phyloP scores from a whole-genome alignment of 2,797 vertebrate genomes.

The Lithobates pipiens region DNA sequence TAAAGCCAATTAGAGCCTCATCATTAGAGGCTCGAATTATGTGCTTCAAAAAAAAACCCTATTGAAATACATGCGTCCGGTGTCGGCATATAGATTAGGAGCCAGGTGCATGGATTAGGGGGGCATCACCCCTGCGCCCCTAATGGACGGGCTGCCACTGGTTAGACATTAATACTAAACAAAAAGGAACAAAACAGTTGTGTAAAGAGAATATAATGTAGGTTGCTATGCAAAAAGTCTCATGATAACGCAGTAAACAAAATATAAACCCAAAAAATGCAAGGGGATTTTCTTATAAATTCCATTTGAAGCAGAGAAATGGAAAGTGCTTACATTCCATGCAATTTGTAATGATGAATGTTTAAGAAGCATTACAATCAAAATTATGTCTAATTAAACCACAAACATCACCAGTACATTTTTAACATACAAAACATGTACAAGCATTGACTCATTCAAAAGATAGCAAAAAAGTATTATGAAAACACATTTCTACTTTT shows the following conservation, averaged over 20 bases:
- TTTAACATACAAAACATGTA: slow-evolving; percentile 1
- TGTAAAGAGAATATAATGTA: too few species aligned
- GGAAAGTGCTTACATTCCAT: not conserved
- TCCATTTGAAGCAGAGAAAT: not conserved
- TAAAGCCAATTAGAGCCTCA: too few species aligned
- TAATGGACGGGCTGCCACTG: too few species aligned
- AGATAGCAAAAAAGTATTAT: not conserved
- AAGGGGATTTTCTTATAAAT: not conserved
- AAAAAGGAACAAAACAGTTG: too few species aligned
- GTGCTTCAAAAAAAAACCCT: too few species aligned
- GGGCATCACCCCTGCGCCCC: too few species aligned
- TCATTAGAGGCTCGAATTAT: too few species aligned
- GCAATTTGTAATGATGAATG: slow-evolving; percentile 2
- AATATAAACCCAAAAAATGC: not conserved
- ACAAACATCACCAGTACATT: not conserved
- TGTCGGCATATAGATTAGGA: too few species aligned
- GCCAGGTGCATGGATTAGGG: too few species aligned
- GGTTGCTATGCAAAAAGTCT: not conserved
- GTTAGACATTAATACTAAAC: too few species aligned
- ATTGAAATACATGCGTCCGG: too few species aligned
- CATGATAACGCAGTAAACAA: slow-evolving; percentile 21
- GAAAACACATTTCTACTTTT: not conserved
- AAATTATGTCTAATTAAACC: not conserved
- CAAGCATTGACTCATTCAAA: slow-evolving; percentile 6
- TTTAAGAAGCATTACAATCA: not conserved